These are phyloP conservation scores for Lepeophtheirus salmonis DNA, from an alignment of 1,140 invertebrate genomes.

Conservation along the genomic window DNA sequence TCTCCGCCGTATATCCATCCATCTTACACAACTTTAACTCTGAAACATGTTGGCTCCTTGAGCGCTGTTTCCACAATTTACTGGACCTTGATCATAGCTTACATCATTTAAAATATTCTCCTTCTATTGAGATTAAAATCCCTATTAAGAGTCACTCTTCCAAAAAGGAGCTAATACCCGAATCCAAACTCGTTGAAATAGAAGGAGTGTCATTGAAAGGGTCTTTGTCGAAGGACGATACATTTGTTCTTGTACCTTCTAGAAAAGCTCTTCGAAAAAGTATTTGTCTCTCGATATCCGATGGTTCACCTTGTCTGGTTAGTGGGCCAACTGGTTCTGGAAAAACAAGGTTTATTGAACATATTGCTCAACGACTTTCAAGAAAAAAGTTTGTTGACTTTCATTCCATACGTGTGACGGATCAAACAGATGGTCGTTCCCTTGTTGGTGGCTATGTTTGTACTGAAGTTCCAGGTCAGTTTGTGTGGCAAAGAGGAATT, in stretches of 20 bases:
- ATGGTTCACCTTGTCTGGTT: constrained; percentile 55
- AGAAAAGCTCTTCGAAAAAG: background rate
- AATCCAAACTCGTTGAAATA: background rate
- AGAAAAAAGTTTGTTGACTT: constrained; percentile 31
- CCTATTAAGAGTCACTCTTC: background rate
- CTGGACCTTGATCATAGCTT: background rate
- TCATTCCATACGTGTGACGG: constrained; percentile 75
- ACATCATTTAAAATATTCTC: background rate
- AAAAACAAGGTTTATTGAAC: constrained; percentile 75
- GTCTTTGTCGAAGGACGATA: background rate
- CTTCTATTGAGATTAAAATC: background rate
- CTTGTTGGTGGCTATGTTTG: constrained; percentile 83
- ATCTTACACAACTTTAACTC: background rate
- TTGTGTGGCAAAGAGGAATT: constrained; percentile 83
- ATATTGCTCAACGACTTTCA: constrained; percentile 59
- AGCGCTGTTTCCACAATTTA: background rate
- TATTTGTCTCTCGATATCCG: constrained; percentile 19
- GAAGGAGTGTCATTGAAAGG: background rate
- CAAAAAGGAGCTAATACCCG: background rate
- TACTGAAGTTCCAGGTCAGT: constrained; percentile 89
- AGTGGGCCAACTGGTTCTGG: constrained; percentile 81
- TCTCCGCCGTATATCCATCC: background rate
- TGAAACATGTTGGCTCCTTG: background rate
- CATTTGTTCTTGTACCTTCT: background rate
- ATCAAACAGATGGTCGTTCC: constrained; percentile 93